Evolutionary conservation across 2,797 vertebrate species (phyloP), one percentile per base, ranked within the genome.

Genomic region (Erpetoichthys calabaricus): DNA sequence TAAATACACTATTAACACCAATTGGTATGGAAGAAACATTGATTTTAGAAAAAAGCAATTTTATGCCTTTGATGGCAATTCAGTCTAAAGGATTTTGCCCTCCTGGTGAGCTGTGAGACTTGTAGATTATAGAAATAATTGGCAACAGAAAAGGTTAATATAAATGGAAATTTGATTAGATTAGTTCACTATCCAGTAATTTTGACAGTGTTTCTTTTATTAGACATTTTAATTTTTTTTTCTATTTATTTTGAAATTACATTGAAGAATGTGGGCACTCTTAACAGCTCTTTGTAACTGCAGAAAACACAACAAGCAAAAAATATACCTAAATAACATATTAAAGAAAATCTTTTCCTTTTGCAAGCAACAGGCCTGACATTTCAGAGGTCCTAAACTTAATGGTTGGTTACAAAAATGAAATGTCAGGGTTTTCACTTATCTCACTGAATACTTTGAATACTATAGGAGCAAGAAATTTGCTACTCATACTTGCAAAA

Each of bases 161-260:
- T 71, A 60, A 70, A 71, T 74, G 67, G 71, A 71, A 77, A 78
- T 73, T 49, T 64, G 65, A 68, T 68, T 73, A 67, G 65, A 64
- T 75, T 75, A 68, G 62, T 62, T 70, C 63, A 62, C 61, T 67
- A 59, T 64, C 58, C 62, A 60, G 57, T 64, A 63, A 65, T 53
- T 63, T 64, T 61, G 43, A 51, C 42, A 57, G 51, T 54, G 57
- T 66, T 63, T 51, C 61, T 56, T 66, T 51, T 50, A 45, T 8
- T 54, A 53, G 57, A 61, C 52, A n/a, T 58, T 57, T 61, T 46
- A 45, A 52, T 51, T 60, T 51, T 56, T 56, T 50, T 51, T 60
- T 49, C 47, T 50, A 56, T 55, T 60, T 57, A 51, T 43, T 56
- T 54, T 50, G 25, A 60, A 60, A 60, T 60, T 56, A 60, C 51